phyloP scores from a whole-genome alignment of 2,888 invertebrate species.

The Chirona hameri region DNA sequence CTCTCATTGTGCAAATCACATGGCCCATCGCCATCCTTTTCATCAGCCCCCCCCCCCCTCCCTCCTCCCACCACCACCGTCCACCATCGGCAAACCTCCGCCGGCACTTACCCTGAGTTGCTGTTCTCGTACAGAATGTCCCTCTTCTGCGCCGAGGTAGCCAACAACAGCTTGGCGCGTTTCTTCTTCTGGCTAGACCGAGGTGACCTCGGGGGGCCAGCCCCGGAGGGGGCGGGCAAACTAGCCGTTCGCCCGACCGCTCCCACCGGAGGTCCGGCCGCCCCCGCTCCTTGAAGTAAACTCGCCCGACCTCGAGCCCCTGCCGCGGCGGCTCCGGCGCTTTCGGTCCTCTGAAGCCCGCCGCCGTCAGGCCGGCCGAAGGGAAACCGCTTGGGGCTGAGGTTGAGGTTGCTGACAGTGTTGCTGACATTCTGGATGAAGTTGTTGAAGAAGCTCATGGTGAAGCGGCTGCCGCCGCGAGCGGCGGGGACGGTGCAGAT shows the following conservation, averaged over 20 bases:
- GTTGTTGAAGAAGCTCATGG: slow-evolving; percentile 81
- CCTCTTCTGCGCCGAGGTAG: background rate
- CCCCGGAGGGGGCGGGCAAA: background rate
- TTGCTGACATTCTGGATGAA: slow-evolving; percentile 81
- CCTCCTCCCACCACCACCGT: too few species aligned
- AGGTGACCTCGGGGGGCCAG: background rate
- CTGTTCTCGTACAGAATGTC: slow-evolving; percentile 5
- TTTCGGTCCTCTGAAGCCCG: slow-evolving; percentile 42
- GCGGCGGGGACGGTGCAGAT: too few species aligned
- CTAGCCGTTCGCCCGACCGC: background rate
- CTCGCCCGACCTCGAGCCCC: background rate
- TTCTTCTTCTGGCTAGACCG: slow-evolving; percentile 33
- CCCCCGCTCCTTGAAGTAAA: background rate
- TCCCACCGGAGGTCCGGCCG: background rate
- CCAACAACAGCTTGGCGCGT: background rate
- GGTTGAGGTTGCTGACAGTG: slow-evolving; percentile 73
- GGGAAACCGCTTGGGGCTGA: slow-evolving; percentile 70
- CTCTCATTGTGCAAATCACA: too few species aligned
- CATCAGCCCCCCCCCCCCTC: too few species aligned
- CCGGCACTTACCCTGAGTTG: background rate
- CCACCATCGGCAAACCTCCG: too few species aligned
- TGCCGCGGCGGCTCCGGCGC: background rate
- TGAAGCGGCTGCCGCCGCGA: slow-evolving; percentile 33
- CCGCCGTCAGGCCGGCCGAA: slow-evolving; percentile 59
- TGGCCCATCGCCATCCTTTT: too few species aligned